Conservation (phyloP, 2,113 vertebrate genomes). For the Lanius ludovicianus region DNA sequence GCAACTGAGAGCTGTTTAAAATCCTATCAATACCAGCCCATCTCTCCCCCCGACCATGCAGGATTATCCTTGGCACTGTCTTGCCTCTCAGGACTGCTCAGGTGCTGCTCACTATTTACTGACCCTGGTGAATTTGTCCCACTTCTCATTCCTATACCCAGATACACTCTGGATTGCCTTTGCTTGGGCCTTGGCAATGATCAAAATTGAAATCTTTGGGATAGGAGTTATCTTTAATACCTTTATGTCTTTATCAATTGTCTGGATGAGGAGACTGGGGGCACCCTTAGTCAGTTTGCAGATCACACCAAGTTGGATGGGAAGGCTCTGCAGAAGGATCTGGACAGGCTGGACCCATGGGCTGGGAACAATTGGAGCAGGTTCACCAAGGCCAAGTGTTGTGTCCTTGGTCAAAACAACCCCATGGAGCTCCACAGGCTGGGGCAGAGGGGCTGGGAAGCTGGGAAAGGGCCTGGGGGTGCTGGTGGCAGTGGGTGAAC, state of each 20-base stretch:
- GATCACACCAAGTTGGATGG: neutral
- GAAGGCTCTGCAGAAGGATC: neutral
- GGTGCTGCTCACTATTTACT: neutral
- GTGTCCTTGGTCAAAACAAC: neutral
- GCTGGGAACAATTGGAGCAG: neutral
- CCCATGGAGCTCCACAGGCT: neutral
- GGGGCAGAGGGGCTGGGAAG: neutral
- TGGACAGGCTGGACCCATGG: neutral
- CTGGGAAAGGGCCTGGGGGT: neutral
- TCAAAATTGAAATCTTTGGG: neutral
- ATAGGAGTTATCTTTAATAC: neutral
- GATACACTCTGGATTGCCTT: neutral
- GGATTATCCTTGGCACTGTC: neutral
- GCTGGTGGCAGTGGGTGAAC: neutral
- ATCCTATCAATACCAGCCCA: neutral
- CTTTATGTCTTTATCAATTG: neutral
- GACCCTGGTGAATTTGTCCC: neutral
- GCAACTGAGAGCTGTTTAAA: conserved; percentile 1
- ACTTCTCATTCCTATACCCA: neutral
- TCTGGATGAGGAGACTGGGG: neutral
- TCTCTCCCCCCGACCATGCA: neutral
- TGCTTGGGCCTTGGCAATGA: neutral
- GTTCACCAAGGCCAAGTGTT: neutral
- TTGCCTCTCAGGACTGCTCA: neutral
- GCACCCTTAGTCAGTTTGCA: neutral